Conservation (phyloP, 2,797 vertebrate genomes). For the Masticophis lateralis region DNA sequence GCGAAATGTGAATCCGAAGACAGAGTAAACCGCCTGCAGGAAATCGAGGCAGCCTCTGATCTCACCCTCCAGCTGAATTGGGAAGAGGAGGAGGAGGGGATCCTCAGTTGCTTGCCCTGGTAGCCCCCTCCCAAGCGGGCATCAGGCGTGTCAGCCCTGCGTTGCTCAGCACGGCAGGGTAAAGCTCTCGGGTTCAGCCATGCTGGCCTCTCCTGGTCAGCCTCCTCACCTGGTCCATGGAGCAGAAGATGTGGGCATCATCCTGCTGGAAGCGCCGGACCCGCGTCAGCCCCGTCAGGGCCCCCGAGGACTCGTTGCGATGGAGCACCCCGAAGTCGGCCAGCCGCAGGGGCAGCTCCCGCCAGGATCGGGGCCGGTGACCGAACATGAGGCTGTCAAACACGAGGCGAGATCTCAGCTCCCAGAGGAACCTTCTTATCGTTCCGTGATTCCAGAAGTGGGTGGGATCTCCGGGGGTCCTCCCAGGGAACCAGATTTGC, state of each 20-base stretch:
- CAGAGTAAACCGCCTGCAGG: slow-evolving; percentile 79
- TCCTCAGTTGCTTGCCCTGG: background rate
- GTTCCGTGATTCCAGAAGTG: background rate
- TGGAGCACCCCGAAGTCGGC: slow-evolving; percentile 92
- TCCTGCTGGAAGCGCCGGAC: slow-evolving; percentile 91
- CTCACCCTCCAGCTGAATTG: slow-evolving; percentile 82
- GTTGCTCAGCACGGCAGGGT: background rate
- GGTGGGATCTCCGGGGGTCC: background rate
- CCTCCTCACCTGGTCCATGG: slow-evolving; percentile 80
- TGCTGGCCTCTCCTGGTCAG: rapidly evolving
- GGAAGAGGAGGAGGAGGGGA: background rate
- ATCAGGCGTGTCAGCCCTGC: background rate
- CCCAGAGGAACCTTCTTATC: rapidly evolving
- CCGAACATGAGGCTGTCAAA: slow-evolving; percentile 85
- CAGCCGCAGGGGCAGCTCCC: slow-evolving; percentile 89
- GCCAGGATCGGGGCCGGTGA: slow-evolving; percentile 89
- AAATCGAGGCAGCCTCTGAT: slow-evolving; percentile 87
- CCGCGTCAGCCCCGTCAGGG: slow-evolving; percentile 84
- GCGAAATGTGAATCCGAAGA: slow-evolving; percentile 88
- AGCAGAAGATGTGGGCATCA: slow-evolving; percentile 92
- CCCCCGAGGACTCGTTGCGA: slow-evolving; percentile 86
- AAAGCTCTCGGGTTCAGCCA: background rate
- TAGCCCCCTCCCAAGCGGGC: background rate
- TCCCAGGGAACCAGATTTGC: background rate
- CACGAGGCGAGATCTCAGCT: rapidly evolving